Evolutionary conservation across 2,113 vertebrate genomes (phyloP).

Genomic region (Amia ocellicauda): DNA sequence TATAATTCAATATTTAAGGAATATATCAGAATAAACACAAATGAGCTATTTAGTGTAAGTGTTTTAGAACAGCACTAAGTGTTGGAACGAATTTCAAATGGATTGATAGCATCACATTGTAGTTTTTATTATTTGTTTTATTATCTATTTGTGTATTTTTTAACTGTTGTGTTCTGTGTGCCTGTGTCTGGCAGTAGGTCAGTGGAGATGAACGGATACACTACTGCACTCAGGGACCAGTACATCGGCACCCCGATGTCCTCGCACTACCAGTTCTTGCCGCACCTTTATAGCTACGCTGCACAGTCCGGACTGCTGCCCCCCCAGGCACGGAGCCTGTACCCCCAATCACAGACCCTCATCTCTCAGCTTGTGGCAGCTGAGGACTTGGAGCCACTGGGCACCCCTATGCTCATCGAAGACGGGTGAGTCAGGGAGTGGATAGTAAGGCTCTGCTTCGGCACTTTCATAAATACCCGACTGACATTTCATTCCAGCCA

Average conservation of each 20-base stretch:
- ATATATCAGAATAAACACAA: too few relatives aligned
- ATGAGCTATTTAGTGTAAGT: too few relatives aligned
- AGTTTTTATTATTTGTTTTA: too few relatives aligned
- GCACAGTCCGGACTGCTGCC: conserved; percentile 83
- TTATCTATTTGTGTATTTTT: conserved; percentile 3
- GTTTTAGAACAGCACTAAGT: too few relatives aligned
- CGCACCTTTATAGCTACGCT: conserved; percentile 90
- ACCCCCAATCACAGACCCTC: conserved; percentile 88
- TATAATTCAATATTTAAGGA: too few relatives aligned
- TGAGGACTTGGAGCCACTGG: conserved; percentile 84
- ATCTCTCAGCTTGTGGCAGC: conserved; percentile 90
- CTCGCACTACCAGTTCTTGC: conserved; percentile 90
- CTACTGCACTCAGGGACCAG: conserved; percentile 87
- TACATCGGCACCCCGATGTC: conserved; percentile 87
- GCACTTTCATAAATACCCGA: too few relatives aligned
- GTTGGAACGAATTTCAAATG: too few relatives aligned
- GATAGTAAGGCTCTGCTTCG: too few relatives aligned
- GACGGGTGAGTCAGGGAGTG: conserved; percentile 81
- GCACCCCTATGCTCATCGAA: conserved; percentile 94
- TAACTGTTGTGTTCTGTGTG: conserved; percentile 20
- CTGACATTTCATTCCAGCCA: too few relatives aligned
- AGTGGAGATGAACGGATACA: conserved; percentile 88
- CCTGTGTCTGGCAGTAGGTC: conserved; percentile 75
- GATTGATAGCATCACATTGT: too few relatives aligned
- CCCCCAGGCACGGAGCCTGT: conserved; percentile 80